Evolutionary conservation across 1,140 invertebrate species (phyloP).

Genomic region (Caerostris darwini): DNA sequence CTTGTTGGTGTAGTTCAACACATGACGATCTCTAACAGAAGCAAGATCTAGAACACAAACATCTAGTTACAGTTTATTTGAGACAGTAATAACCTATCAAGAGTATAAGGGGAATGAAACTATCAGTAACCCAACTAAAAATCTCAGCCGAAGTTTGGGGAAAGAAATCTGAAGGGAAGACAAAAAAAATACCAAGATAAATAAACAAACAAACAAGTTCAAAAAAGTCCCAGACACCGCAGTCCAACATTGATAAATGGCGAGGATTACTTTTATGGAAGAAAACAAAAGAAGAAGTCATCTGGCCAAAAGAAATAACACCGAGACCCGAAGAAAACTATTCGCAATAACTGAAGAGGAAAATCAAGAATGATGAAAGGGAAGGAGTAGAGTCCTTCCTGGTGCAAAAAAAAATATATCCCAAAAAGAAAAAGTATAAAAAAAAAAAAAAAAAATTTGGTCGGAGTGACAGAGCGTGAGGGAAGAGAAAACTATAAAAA

Average conservation of each 20-base stretch:
- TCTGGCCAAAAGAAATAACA: constrained; percentile 69
- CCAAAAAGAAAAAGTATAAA: constrained; percentile 37
- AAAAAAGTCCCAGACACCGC: constrained; percentile 66
- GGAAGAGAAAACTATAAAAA: constrained; percentile 44
- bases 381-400: constrained; percentile 64
- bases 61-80: constrained; percentile 29
- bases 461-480: constrained; percentile 75
- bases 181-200: neutral
- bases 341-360: constrained; percentile 78
- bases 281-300: constrained; percentile 74
- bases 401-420: constrained; percentile 1
- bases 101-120: constrained; percentile 47
- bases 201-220: constrained; percentile 20
- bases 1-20: neutral
- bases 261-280: constrained; percentile 77
- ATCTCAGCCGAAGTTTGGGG: constrained; percentile 28
- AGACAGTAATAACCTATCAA: constrained; percentile 37
- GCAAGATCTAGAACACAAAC: neutral
- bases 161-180: too few species aligned
- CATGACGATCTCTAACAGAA: neutral
- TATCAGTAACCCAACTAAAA: constrained; percentile 16
- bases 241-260: constrained; percentile 77
- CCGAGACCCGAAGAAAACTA: constrained; percentile 75
- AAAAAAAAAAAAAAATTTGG: constrained; percentile 4
- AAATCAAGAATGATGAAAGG: constrained; percentile 78